phyloP scores from a whole-genome alignment of 2,113 vertebrate species.

The Nerophis ophidion region DNA sequence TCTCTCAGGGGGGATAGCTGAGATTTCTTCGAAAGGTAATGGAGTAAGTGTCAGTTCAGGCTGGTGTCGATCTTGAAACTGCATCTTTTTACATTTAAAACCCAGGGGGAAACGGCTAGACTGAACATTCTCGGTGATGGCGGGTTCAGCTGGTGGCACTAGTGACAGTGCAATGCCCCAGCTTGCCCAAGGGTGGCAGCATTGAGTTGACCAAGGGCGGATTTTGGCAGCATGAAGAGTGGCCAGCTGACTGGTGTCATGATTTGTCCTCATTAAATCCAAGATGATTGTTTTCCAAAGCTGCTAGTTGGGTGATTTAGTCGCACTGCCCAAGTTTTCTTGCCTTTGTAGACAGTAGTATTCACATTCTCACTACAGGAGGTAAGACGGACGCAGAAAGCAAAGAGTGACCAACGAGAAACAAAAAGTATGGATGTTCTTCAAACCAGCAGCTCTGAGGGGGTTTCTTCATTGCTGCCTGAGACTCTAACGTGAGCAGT shows the following conservation, averaged over 20 bases:
- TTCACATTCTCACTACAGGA: conserved; percentile 79
- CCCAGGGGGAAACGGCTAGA: conserved; percentile 37
- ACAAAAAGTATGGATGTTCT: conserved; percentile 33
- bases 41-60: conserved; percentile 27
- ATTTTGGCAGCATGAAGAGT: conserved; percentile 56
- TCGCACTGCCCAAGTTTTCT: conserved; percentile 27
- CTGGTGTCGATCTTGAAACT: conserved; percentile 44
- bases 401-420: conserved; percentile 16
- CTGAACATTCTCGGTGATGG: conserved; percentile 47
- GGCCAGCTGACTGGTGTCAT: conserved; percentile 39
- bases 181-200: conserved; percentile 53
- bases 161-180: conserved; percentile 58
- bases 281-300: conserved; percentile 39
- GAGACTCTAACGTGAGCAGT: conserved; percentile 50
- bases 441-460: conserved; percentile 42
- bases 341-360: conserved; percentile 80
- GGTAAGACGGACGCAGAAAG: conserved; percentile 57
- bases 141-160: conserved; percentile 34
- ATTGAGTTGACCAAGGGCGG: conserved; percentile 39
- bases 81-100: conserved; percentile 26
- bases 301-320: conserved; percentile 33
- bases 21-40: neutral
- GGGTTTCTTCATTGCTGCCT: conserved; percentile 44
- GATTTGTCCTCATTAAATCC: conserved; percentile 30
- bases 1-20: too few relatives aligned